These are phyloP conservation scores for Troides oblongomaculatus DNA, from an alignment of 2,888 invertebrate genomes.

Conservation along the genomic window DNA sequence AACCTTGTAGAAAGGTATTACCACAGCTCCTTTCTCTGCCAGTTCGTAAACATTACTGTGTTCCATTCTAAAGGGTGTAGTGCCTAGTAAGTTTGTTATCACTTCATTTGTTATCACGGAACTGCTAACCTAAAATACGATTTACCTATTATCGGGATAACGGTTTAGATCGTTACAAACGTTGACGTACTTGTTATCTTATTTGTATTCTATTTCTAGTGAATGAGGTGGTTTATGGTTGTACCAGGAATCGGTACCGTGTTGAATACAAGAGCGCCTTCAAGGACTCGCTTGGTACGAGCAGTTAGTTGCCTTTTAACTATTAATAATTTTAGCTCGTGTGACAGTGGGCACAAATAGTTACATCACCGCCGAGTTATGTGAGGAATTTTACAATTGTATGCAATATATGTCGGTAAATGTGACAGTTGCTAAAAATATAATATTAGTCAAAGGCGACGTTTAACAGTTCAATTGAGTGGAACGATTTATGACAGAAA, in stretches of 20 bases:
- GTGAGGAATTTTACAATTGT: background rate
- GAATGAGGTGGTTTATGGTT: constrained; percentile 47
- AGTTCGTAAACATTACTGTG: too few relatives aligned
- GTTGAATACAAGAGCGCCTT: constrained; percentile 34
- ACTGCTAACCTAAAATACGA: constrained; percentile 36
- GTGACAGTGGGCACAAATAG: background rate
- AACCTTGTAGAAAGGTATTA: too few relatives aligned
- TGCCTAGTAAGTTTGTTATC: too few relatives aligned
- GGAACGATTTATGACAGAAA: constrained; percentile 11
- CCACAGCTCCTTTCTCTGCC: too few relatives aligned
- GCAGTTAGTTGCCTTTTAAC: constrained; percentile 3
- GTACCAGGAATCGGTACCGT: constrained; percentile 43
- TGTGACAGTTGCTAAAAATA: too few relatives aligned
- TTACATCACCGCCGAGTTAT: background rate
- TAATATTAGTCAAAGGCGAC: too few relatives aligned
- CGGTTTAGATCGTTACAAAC: constrained; percentile 45
- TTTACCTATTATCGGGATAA: constrained; percentile 45
- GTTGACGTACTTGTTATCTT: constrained; percentile 48
- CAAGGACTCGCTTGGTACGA: constrained; percentile 31
- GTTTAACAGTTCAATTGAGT: background rate
- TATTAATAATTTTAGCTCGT: constrained; percentile 23
- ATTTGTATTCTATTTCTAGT: constrained; percentile 49
- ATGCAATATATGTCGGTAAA: background rate
- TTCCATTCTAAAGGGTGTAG: too few relatives aligned
- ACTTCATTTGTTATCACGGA: constrained; percentile 19